Percentiles rank a stretch among this genome's conserved stretches.
These are phyloP conservation scores for Pardalotus punctatus DNA, from an alignment of 2,113 vertebrate species.

Conservation along the genomic window DNA sequence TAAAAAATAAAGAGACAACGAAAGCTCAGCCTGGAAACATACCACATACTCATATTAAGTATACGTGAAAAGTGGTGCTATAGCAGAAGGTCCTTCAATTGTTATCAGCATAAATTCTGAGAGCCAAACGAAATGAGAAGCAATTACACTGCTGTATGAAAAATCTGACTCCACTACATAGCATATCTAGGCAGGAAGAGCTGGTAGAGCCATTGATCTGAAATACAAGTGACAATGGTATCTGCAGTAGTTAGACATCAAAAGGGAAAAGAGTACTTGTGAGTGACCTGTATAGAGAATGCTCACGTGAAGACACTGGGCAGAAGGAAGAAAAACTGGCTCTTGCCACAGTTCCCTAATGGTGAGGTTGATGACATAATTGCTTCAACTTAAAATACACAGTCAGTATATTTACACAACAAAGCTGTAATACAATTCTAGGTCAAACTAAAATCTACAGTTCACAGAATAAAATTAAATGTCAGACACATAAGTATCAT, in stretches of 20 bases:
- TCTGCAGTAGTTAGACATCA: background rate
- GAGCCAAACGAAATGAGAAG: background rate
- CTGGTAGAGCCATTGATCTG: background rate
- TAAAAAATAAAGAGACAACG: slow-evolving; percentile 18
- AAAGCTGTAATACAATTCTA: background rate
- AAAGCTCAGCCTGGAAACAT: background rate
- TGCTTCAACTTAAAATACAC: slow-evolving; percentile 1
- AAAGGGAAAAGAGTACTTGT: background rate
- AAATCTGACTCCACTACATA: background rate
- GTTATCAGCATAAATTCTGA: background rate
- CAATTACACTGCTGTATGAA: background rate
- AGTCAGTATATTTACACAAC: background rate
- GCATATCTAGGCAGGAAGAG: background rate
- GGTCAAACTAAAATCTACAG: background rate
- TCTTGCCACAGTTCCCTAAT: background rate
- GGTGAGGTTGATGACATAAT: background rate
- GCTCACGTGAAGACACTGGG: background rate
- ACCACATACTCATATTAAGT: background rate
- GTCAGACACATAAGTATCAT: background rate
- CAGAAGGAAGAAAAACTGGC: background rate
- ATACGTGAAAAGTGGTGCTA: background rate
- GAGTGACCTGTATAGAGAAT: background rate
- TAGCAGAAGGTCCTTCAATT: background rate
- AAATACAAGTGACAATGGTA: background rate
- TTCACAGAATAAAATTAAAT: background rate